phyloP scores from a whole-genome alignment of 53 echinoderm and acorn worm species.

The Henricia sp. region DNA sequence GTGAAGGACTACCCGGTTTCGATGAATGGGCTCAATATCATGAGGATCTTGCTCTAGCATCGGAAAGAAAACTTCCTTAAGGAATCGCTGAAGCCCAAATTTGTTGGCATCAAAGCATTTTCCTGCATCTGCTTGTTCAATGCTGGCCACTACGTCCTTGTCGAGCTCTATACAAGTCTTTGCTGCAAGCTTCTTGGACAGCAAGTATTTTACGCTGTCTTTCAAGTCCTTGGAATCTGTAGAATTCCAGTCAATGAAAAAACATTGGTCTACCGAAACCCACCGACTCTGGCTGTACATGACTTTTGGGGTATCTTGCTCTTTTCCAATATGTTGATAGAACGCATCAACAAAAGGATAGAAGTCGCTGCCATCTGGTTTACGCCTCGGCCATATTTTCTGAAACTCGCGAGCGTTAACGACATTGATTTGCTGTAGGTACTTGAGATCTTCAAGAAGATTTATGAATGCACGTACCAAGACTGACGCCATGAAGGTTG shows the following conservation, averaged over 20 bases:
- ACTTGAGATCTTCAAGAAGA: conserved; percentile 52
- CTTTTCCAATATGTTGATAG: no score
- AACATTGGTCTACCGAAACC: conserved; percentile 40
- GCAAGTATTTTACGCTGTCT: background rate
- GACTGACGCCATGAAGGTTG: no score
- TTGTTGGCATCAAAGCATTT: conserved; percentile 15
- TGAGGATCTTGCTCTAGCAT: no score
- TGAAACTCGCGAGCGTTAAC: conserved; percentile 44
- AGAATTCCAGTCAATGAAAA: conserved; percentile 46
- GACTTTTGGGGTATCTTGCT: conserved; percentile 7
- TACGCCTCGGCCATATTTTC: conserved; percentile 53
- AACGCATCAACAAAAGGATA: no score
- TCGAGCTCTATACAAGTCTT: conserved; percentile 35
- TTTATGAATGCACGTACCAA: conserved; percentile 54
- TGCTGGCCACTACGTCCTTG: background rate
- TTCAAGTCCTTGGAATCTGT: background rate
- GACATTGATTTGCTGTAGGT: conserved; percentile 4
- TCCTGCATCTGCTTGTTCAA: background rate
- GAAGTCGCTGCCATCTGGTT: conserved; percentile 35
- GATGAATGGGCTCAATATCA: no score
- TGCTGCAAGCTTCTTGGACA: conserved; percentile 6
- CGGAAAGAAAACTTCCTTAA: no score
- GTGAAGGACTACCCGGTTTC: no score
- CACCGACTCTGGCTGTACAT: conserved; percentile 50
- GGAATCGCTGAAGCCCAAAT: background rate